Conservation (phyloP, 1,140 invertebrate genomes). For the Drosophila kikkawai region DNA sequence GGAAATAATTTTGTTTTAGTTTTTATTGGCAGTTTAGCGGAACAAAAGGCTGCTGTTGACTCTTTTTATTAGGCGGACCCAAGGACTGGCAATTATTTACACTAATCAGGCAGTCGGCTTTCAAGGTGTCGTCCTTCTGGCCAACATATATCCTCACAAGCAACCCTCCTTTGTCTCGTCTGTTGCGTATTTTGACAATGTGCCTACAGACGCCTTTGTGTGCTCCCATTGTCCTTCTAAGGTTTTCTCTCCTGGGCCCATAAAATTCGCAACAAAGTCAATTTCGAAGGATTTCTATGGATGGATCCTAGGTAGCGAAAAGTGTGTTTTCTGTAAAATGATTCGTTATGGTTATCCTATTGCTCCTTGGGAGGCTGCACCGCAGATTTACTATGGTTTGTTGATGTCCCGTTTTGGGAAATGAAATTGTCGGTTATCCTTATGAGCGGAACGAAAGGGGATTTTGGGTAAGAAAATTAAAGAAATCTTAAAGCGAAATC, state of each 20-base stretch:
- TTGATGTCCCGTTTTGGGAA: conserved; percentile 23
- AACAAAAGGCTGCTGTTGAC: conserved; percentile 67
- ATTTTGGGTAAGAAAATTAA: not conserved
- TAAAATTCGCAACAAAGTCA: conserved; percentile 83
- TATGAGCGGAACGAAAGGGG: conserved; percentile 25
- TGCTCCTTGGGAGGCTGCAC: conserved; percentile 16
- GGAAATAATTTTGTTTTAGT: conserved; percentile 81
- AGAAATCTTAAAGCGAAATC: not conserved
- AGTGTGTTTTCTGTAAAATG: conserved; percentile 36
- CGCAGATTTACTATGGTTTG: conserved; percentile 33
- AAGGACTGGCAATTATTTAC: conserved; percentile 75
- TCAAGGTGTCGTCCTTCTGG: conserved; percentile 47
- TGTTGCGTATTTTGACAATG: conserved; percentile 82
- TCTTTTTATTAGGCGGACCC: conserved; percentile 53
- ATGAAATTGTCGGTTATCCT: conserved; percentile 36
- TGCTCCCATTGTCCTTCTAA: conserved; percentile 23
- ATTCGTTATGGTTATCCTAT: conserved; percentile 47
- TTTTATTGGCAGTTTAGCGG: conserved; percentile 81
- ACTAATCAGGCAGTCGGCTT: conserved; percentile 71
- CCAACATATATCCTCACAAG: conserved; percentile 8
- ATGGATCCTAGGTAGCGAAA: conserved; percentile 21
- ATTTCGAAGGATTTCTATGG: conserved; percentile 44
- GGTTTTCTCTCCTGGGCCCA: conserved; percentile 52
- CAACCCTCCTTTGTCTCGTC: conserved; percentile 64
- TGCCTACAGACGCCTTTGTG: conserved; percentile 66